A percentile compares a stretch with the other conserved stretches of the same genome.
Conservation (phyloP, 2,888 invertebrate genomes). For the Dichetophora obliterata region DNA sequence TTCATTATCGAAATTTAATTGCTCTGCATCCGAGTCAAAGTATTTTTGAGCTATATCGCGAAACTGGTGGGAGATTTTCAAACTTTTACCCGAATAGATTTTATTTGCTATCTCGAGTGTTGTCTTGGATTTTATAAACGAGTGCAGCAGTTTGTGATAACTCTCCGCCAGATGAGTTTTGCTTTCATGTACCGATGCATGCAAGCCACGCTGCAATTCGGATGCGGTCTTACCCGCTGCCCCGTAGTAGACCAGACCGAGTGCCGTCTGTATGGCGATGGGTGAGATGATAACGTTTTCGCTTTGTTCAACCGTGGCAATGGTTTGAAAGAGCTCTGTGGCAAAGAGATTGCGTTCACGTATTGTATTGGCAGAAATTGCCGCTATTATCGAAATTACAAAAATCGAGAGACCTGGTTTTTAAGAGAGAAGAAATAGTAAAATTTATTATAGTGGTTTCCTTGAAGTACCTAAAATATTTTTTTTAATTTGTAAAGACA, state of each 20-base stretch:
- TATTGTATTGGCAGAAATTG: conserved; percentile 53
- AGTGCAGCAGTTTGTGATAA: conserved; percentile 60
- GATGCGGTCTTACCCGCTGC: conserved; percentile 59
- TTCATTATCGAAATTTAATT: conserved; percentile 75
- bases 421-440: conserved; percentile 21
- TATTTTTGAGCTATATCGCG: conserved; percentile 74
- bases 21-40: conserved; percentile 78
- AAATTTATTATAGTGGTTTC: conserved; percentile 34
- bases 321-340: conserved; percentile 62
- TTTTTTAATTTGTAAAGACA: not conserved
- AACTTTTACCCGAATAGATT: conserved; percentile 75
- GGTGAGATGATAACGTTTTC: conserved; percentile 65
- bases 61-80: conserved; percentile 73
- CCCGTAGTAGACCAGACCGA: conserved; percentile 62
- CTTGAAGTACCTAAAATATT: too few relatives aligned
- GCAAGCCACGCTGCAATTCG: conserved; percentile 59
- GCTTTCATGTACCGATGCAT: conserved; percentile 61
- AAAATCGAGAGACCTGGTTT: conserved; percentile 36
- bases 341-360: conserved; percentile 63
- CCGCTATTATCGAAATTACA: not conserved
- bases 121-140: conserved; percentile 63
- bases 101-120: conserved; percentile 79
- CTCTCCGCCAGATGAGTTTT: conserved; percentile 61
- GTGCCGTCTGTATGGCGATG: conserved; percentile 60
- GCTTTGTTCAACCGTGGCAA: conserved; percentile 60